Conservation (phyloP, 2,888 invertebrate genomes). For the Yponomeuta malinellus region DNA sequence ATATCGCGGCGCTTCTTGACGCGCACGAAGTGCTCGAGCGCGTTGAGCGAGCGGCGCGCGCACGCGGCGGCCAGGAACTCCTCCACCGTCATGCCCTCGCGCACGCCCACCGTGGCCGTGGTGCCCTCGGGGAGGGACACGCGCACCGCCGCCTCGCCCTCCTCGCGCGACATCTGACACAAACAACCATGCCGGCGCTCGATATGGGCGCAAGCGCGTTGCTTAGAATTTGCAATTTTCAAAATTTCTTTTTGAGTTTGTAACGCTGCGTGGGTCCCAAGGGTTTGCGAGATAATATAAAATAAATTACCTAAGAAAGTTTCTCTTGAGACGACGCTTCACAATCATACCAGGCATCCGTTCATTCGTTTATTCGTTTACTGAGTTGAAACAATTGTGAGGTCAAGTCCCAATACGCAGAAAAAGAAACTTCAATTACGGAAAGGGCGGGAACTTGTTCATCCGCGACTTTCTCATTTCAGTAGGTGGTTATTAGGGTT, state of each 20-base stretch:
- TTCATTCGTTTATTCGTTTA: not conserved
- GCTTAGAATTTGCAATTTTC: not conserved
- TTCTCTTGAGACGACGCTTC: constrained; percentile 4
- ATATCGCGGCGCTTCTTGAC: constrained; percentile 95
- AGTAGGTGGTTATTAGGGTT: constrained; percentile 21
- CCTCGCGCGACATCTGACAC: constrained; percentile 87
- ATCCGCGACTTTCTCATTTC: constrained; percentile 3
- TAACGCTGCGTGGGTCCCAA: not conserved
- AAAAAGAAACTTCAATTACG: constrained; percentile 15
- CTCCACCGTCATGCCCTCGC: constrained; percentile 96
- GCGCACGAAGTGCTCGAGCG: constrained; percentile 96
- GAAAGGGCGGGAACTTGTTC: not conserved
- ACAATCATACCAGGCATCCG: constrained; percentile 9
- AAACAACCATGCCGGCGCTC: not conserved
- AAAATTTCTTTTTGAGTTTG: not conserved
- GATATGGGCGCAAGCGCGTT: not conserved
- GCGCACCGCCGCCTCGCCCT: constrained; percentile 91
- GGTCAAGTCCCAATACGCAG: constrained; percentile 1
- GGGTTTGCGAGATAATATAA: constrained; percentile 7
- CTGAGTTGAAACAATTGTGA: not conserved
- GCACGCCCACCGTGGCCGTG: constrained; percentile 88
- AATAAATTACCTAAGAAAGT: constrained; percentile 12
- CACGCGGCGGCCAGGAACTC: constrained; percentile 96
- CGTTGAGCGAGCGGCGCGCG: constrained; percentile 92
- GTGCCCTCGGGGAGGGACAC: constrained; percentile 91